Evolutionary conservation across 2,888 invertebrate species (phyloP), one percentile per base, ranked within the genome.

Genomic region (Coleophora deauratella): DNA sequence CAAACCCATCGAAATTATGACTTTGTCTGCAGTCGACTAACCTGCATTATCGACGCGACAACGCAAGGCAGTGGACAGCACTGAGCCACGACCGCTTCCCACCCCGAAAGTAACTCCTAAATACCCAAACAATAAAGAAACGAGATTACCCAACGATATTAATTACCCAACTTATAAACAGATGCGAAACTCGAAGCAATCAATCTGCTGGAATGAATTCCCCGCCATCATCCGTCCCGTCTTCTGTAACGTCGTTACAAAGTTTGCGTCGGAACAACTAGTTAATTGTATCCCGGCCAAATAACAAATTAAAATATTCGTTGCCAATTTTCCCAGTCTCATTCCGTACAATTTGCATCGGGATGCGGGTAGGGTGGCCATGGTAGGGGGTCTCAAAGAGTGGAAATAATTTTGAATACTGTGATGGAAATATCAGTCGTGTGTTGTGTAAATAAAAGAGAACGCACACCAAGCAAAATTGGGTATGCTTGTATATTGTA

Each of bases 301-400:
- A 77, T 71, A 75, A 71, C 67, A 69, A 73, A 73, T 74, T 72
- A 71, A 71, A 70, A 71, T 67, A 21, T 62, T 59, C 57, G 54
- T 21, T 21, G 21, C 3, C 21, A 21, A 21, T 21, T 21, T 21
- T 3, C 6, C 3, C 3, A 21, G 21, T 21, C 21, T 21, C 21
- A 21, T 21, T 21, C 21, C 21, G 21, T 21, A 21, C 62, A 68
- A 72, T 73, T 74, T 75, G 70, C 72, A 73, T 72, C 45, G 57
- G 57, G 64, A 66, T 67, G 57, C 50, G 35, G 38, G 46, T 52
- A 53, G 57, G 55, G 62, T 48, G 47, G 33, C 57, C 43, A 53
- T 41, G 34, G 10, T 28, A 4, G 9, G 10, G 31, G 10, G 4
- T 31, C 9, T 10, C n/a, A 31, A 10, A 10, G 9, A 1, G 9